Conservation (phyloP, 1,140 invertebrate species). For the Polypedilum pembai region DNA sequence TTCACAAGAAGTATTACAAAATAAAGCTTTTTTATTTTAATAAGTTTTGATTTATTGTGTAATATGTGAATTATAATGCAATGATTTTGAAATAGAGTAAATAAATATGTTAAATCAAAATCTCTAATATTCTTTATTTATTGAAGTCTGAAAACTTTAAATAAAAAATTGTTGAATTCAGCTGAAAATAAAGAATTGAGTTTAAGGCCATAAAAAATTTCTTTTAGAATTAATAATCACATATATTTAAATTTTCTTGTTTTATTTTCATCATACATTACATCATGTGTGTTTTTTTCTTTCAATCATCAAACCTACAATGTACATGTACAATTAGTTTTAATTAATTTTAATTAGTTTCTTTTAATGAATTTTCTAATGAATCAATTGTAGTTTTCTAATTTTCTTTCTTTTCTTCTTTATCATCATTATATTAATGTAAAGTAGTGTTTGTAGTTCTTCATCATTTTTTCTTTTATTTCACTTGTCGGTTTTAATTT, state of each 20-base stretch:
- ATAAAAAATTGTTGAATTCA: not conserved
- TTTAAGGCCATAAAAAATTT: not conserved
- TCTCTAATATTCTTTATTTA: too few species aligned
- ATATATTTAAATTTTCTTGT: constrained; percentile 20
- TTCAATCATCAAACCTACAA: constrained; percentile 10
- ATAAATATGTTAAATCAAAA: too few species aligned
- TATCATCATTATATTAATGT: constrained; percentile 10
- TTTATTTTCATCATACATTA: constrained; percentile 19
- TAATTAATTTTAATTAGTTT: not conserved
- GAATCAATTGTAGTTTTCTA: constrained; percentile 6
- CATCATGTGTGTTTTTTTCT: not conserved
- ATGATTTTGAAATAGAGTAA: too few species aligned
- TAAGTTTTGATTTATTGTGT: too few species aligned
- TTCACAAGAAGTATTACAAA: too few species aligned
- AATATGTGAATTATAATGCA: too few species aligned
- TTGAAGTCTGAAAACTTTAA: too few species aligned
- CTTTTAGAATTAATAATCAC: constrained; percentile 19
- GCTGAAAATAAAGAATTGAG: not conserved
- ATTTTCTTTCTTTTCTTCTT: not conserved
- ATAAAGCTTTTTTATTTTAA: too few species aligned
- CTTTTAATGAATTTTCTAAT: constrained; percentile 16
- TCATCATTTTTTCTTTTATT: not conserved
- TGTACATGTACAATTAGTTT: not conserved
- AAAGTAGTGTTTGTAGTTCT: not conserved
- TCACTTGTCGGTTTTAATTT: not conserved